A percentile compares a stretch with the other conserved stretches of the same genome.
phyloP scores from a whole-genome alignment of 2,113 vertebrate species.

The Cervus canadensis region DNA sequence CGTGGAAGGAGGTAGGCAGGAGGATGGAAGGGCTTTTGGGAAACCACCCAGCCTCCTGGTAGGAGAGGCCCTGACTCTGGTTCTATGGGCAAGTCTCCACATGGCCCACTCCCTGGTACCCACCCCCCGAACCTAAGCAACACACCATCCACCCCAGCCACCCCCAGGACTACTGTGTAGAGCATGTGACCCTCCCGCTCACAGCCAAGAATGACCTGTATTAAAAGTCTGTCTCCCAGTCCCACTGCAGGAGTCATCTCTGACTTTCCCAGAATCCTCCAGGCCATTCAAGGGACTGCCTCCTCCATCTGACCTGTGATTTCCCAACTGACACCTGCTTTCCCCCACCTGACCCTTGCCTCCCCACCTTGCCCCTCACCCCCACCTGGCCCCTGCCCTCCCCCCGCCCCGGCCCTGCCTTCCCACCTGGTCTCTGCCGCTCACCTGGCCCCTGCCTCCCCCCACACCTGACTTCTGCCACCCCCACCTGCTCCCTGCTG shows the following conservation, averaged over 20 bases:
- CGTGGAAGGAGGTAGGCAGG: neutral
- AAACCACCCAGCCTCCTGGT: neutral
- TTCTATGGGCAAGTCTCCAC: neutral
- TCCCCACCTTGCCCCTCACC: neutral
- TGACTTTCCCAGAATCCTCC: neutral
- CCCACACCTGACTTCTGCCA: neutral
- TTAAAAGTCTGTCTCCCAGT: neutral
- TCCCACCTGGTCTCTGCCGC: too few species aligned
- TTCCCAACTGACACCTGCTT: neutral
- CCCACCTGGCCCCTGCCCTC: neutral
- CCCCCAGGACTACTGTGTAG: neutral
- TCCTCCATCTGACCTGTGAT: neutral
- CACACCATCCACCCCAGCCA: slow-evolving; percentile 44
- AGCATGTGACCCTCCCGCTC: neutral
- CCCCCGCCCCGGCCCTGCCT: neutral
- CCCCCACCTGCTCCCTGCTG: neutral
- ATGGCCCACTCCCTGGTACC: slow-evolving; percentile 37
- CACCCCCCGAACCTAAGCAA: neutral
- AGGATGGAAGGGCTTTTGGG: neutral
- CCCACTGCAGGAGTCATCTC: neutral
- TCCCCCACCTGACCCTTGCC: neutral
- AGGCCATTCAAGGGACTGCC: neutral
- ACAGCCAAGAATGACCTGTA: neutral
- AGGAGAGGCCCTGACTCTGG: neutral
- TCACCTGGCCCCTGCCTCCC: neutral